Evolutionary conservation across 2,113 vertebrate genomes (phyloP).

Genomic region (rat (Rattus norvegicus)): DNA sequence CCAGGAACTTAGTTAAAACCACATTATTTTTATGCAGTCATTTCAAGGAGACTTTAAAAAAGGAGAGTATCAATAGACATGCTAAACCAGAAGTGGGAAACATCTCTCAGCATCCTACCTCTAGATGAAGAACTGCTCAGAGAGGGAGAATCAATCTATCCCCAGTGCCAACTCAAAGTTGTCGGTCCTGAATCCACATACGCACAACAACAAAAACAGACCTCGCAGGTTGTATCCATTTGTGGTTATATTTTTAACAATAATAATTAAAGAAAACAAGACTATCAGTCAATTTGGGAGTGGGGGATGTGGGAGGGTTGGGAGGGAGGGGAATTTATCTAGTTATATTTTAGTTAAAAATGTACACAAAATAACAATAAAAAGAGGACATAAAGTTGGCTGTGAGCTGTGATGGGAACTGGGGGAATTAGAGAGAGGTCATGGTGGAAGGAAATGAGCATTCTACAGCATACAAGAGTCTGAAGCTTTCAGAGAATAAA

Average conservation of each 20-base stretch:
- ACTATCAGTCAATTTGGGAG: not conserved
- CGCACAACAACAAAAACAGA: not conserved
- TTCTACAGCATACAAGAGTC: not conserved
- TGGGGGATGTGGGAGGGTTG: not conserved
- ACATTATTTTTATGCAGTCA: not conserved
- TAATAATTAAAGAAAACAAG: not conserved
- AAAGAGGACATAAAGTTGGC: not conserved
- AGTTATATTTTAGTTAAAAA: not conserved
- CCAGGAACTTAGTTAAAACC: not conserved
- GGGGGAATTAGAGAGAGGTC: not conserved
- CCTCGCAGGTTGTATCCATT: not conserved
- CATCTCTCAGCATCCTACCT: not conserved
- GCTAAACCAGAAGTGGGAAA: not conserved
- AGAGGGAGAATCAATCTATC: not conserved
- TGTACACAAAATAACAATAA: not conserved
- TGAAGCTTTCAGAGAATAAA: not conserved
- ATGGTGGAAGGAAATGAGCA: not conserved
- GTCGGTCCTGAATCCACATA: not conserved
- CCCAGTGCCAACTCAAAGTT: not conserved
- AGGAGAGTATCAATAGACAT: not conserved
- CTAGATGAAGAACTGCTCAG: not conserved
- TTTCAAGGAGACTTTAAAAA: not conserved
- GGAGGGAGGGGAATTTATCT: not conserved
- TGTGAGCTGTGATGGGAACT: not conserved
- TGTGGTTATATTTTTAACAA: not conserved